Evolutionary conservation across 1,140 invertebrate genomes (phyloP), one percentile per base, ranked within the genome.

Genomic region (Chymomyza costata): DNA sequence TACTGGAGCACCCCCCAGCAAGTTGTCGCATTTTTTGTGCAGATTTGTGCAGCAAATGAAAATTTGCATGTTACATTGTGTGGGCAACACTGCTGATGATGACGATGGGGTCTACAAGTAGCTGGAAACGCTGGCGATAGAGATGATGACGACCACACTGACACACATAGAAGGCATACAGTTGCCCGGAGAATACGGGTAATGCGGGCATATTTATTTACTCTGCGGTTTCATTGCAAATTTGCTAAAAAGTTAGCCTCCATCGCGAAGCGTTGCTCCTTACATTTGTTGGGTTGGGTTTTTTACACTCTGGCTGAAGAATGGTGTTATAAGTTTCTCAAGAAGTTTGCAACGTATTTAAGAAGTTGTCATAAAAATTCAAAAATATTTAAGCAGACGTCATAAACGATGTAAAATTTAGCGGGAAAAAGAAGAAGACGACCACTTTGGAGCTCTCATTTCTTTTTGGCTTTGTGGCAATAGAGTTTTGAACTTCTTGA

Each of bases 21-120:
- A 16, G 39, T 28, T 41, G 19, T 19, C 18, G 18, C 18, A 14
- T 52, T 65, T 63, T 65, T 64, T 65, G 44, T 64, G 41, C 32
- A 56, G 35, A 38, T 45, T 46, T 62, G 64, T 35, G 47, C 40
- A 44, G 50, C 45, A 65, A 65, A 65, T 60, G 31, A 39, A 60
- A 55, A 65, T 65, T 65, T 65, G 63, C 63, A 66, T 65, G 62
- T 65, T 65, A 65, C 64, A 66, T 54, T 66, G 54, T 66, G 5
- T 16, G 15, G 10, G 13, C 14, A 16, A 17, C 11, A 2, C 15
- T 5, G 35, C 13, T 8, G 3, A 5, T 8, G 21, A 25, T 8
- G 3, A 6, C 15, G 14, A 15, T 17, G 8, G 35, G 8, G 15
- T 6, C 10, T 14, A 17, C 32, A 13, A 34, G 8, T 3, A 34